Base-by-base conservation (phyloP, 2,888 invertebrate species). In the Drosophila cracens region DNA sequence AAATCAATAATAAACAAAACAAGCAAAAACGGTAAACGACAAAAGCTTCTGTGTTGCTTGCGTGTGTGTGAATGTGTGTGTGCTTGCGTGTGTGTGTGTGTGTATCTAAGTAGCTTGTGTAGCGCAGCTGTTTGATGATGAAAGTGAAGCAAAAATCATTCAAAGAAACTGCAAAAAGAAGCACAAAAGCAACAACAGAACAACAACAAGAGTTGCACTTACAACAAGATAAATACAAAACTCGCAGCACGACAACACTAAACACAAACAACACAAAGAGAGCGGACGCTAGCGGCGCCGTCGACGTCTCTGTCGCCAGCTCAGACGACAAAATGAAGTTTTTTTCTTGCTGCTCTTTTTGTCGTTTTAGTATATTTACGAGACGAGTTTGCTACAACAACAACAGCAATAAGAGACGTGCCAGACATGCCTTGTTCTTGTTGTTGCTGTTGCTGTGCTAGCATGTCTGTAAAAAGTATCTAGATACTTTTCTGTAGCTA, bases 121-220 rank as follows among this genome's bases (percentile, higher is more conserved):
- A 87, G 83, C 85, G 87, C 86, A 86, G 90, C 89, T 90, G 90
- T 86, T 78, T 90, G 90, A 80, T 88, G 85, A 88, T 86, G 87
- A 88, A 90, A 88, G 87, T 87, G 88, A 85, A 85, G 82, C 65
- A 87, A 88, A 82, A 88, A 78, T 79, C 82, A 84, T 89, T 87
- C 87, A 82, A 70, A 58, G 64, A 87, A 84, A 89, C 89, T 81
- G 76, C 73, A 70, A 76, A 74, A 78, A 67, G 59, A 59, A 70
- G 52, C 70, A 76, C 43, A 29, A 56, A 70, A 31, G 21, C 58
- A 59, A 51, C 46, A 78, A 38, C 65, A 63, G 68, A 71, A 62
- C 66, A 62, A 74, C 57, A 69, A 49, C 38, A 38, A 79, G 66
- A 71, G 70, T 59, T 74, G 69, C 77, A 73, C 57, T 73, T 56